These are phyloP conservation scores for Mustelus asterias DNA, from an alignment of 2,113 vertebrate genomes.

Conservation along the genomic window DNA sequence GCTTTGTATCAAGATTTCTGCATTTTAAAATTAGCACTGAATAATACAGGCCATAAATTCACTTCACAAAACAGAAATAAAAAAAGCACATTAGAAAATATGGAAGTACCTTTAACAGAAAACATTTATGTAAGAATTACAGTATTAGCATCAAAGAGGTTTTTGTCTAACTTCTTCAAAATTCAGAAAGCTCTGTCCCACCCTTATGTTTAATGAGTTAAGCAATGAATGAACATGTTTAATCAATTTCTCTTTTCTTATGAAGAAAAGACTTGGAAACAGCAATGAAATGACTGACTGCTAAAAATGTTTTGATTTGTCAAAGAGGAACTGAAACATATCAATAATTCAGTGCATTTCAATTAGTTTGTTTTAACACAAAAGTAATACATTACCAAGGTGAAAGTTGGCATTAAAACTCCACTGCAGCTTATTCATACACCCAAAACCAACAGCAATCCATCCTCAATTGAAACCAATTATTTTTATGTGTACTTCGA, in stretches of 20 bases:
- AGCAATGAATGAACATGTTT: neutral
- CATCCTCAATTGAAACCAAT: neutral
- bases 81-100: neutral
- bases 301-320: neutral
- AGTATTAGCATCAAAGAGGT: neutral
- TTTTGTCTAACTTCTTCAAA: neutral
- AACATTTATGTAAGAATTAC: neutral
- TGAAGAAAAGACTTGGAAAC: neutral
- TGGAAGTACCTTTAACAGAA: constrained; percentile 1
- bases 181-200: neutral
- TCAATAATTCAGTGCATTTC: neutral
- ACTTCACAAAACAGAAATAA: constrained; percentile 8
- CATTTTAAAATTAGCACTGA: constrained; percentile 6
- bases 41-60: constrained; percentile 9
- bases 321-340: neutral
- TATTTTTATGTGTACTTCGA: neutral
- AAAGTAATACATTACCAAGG: neutral
- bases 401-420: neutral
- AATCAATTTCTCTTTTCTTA: neutral
- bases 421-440: neutral
- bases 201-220: neutral
- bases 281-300: neutral
- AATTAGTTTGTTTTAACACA: neutral
- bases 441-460: neutral
- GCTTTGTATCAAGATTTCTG: neutral